Conservation (phyloP, 2,797 vertebrate genomes). For the Nyctibius grandis region DNA sequence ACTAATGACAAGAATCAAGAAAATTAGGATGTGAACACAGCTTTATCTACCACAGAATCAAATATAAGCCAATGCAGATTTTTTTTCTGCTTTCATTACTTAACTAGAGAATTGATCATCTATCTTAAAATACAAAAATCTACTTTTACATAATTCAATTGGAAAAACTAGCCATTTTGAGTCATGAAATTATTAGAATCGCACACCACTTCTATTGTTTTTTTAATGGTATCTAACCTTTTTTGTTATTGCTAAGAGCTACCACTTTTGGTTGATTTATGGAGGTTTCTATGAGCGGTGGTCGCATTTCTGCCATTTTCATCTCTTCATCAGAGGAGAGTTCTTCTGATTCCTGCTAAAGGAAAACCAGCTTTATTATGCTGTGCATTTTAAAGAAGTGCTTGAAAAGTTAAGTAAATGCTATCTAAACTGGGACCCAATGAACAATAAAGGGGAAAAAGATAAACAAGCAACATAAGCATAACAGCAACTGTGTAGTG, state of each 20-base stretch:
- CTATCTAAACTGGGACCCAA: background rate
- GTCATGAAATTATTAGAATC: background rate
- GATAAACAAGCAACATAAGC: background rate
- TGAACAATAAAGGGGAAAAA: background rate
- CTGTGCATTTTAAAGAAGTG: background rate
- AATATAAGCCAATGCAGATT: background rate
- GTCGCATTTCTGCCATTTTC: conserved; percentile 97
- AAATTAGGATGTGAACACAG: background rate
- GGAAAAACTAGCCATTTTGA: too few species aligned
- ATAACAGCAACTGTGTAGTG: background rate
- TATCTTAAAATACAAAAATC: background rate
- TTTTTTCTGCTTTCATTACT: background rate
- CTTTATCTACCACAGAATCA: background rate
- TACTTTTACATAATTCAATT: background rate
- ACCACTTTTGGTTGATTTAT: conserved; percentile 98
- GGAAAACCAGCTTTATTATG: background rate
- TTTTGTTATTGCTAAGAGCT: conserved; percentile 92
- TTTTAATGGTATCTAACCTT: conserved; percentile 80
- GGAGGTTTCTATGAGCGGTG: conserved; percentile 94
- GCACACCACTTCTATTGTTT: background rate
- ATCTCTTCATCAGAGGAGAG: conserved; percentile 96
- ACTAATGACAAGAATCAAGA: background rate
- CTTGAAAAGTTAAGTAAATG: background rate
- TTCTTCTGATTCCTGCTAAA: conserved; percentile 91
- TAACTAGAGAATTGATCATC: background rate